These are phyloP conservation scores for Kryptolebias ocellatus DNA, from an alignment of 2,797 vertebrate species.

Conservation along the genomic window DNA sequence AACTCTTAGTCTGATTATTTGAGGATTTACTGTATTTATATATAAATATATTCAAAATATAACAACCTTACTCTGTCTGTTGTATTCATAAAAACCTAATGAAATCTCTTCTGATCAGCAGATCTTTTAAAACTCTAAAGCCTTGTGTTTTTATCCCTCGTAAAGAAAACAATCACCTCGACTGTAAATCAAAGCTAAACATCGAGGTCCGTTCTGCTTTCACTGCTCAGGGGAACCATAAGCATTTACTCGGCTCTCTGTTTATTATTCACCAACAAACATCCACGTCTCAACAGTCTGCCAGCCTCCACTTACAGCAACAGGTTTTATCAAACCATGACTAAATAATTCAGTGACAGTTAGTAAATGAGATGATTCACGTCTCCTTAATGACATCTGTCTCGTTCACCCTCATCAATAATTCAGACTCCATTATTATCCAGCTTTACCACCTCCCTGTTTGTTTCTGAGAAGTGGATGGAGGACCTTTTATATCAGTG, in stretches of 20 bases:
- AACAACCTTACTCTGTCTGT: no score
- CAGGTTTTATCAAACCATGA: constrained; percentile 60
- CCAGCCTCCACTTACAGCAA: constrained; percentile 56
- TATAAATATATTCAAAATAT: no score
- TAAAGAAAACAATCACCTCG: not conserved
- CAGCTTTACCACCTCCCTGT: constrained; percentile 43
- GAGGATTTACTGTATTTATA: no score
- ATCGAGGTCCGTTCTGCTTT: constrained; percentile 23
- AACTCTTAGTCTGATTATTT: no score
- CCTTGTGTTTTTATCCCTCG: not conserved
- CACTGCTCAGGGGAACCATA: constrained; percentile 37
- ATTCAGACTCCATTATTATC: constrained; percentile 72
- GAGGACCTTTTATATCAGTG: constrained; percentile 25
- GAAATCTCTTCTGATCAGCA: no score
- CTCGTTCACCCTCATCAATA: constrained; percentile 69
- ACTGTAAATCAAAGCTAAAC: constrained; percentile 29
- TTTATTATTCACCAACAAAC: constrained; percentile 45
- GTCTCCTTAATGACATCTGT: constrained; percentile 70
- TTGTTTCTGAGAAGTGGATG: constrained; percentile 41
- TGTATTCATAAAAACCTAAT: no score
- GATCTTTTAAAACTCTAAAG: not conserved
- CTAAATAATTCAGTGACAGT: constrained; percentile 72
- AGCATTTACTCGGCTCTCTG: constrained; percentile 26
- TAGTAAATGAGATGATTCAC: constrained; percentile 48
- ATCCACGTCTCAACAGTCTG: constrained; percentile 39